Conservation (phyloP, 2,797 vertebrate species). For the Apogon talboti region DNA sequence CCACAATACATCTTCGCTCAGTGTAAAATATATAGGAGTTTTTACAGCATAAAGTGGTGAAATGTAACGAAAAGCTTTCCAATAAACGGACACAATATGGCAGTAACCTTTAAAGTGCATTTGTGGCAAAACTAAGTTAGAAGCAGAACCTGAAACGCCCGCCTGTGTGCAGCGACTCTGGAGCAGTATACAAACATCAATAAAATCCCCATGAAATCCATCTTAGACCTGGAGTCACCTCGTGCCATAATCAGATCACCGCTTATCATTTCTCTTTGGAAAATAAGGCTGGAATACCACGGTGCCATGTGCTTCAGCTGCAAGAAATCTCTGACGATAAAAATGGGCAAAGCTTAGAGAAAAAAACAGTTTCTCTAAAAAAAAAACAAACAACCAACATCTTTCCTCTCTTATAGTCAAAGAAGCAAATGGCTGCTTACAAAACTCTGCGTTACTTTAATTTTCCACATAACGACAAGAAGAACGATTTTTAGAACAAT, state of each 20-base stretch:
- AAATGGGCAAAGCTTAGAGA: background rate
- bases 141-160: constrained; percentile 5
- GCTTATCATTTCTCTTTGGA: constrained; percentile 40
- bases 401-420: background rate
- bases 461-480: constrained; percentile 3
- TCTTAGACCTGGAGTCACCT: constrained; percentile 35
- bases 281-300: constrained; percentile 30
- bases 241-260: constrained; percentile 52
- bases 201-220: constrained; percentile 57
- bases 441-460: background rate
- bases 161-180: constrained; percentile 42
- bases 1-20: constrained; percentile 29
- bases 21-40: constrained; percentile 5
- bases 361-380: no score
- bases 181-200: constrained; percentile 46
- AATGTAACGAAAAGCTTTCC: constrained; percentile 60
- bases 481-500: background rate
- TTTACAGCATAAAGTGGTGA: constrained; percentile 42
- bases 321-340: constrained; percentile 12
- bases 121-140: constrained; percentile 51
- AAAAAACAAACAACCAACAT: background rate
- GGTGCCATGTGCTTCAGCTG: constrained; percentile 10
- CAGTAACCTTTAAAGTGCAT: constrained; percentile 68
- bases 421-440: background rate
- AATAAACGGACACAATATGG: constrained; percentile 45